Percentiles rank a stretch among this genome's conserved stretches.
phyloP scores from a whole-genome alignment of 2,113 vertebrate species.

The Macroglossus sobrinus region DNA sequence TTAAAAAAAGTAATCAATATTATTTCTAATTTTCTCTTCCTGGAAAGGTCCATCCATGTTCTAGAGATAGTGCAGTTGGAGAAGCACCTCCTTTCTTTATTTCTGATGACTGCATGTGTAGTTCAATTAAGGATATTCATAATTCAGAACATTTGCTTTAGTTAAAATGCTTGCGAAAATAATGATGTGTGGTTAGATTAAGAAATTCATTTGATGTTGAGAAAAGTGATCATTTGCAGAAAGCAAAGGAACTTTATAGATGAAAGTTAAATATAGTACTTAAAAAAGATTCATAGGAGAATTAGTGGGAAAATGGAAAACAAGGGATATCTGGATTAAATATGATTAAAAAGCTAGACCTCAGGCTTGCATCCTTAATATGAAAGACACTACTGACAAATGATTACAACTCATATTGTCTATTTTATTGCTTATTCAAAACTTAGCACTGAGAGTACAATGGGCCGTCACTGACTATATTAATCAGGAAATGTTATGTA shows the following conservation, averaged over 20 bases:
- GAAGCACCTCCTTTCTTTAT: neutral
- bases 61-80: neutral
- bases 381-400: slow-evolving; percentile 36
- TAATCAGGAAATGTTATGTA: neutral
- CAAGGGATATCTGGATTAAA: slow-evolving; percentile 48
- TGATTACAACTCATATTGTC: slow-evolving; percentile 26
- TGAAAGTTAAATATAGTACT: slow-evolving; percentile 54
- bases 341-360: slow-evolving; percentile 61
- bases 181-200: slow-evolving; percentile 10
- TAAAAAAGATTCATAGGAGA: slow-evolving; percentile 33
- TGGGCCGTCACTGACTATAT: neutral
- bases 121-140: neutral
- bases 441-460: neutral
- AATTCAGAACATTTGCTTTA: slow-evolving; percentile 39
- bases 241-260: slow-evolving; percentile 13
- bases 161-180: slow-evolving; percentile 48
- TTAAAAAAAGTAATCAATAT: neutral
- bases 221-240: slow-evolving; percentile 33
- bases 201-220: slow-evolving; percentile 13
- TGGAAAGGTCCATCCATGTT: neutral
- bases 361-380: slow-evolving; percentile 34
- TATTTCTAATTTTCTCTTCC: neutral
- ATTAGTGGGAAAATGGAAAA: slow-evolving; percentile 55
- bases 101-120: neutral
- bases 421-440: slow-evolving; percentile 39